These are phyloP conservation scores for Montipora sp. DNA, from an alignment of 64 coral and sea anemone species.

Conservation along the genomic window DNA sequence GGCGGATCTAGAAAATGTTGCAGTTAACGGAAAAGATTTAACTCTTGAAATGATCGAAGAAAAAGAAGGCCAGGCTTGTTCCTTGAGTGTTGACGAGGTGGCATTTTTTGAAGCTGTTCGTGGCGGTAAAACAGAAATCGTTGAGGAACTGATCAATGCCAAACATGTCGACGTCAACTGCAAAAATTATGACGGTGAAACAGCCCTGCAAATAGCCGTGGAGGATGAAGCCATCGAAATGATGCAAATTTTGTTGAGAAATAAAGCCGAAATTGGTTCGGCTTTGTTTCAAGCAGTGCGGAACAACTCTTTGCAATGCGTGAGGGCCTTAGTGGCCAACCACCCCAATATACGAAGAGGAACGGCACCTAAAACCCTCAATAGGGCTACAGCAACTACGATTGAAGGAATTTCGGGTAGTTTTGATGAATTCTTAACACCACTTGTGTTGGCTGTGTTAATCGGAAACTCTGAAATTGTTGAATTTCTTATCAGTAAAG, in stretches of 20 bases:
- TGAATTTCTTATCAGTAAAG: slow-evolving; percentile 69
- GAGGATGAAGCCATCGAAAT: slow-evolving; percentile 53
- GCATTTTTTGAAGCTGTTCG: slow-evolving; percentile 67
- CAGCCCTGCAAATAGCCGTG: slow-evolving; percentile 68
- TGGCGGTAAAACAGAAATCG: slow-evolving; percentile 31
- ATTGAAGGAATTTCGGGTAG: not conserved
- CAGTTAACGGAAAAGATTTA: not conserved
- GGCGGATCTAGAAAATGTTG: not conserved
- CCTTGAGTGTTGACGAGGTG: slow-evolving; percentile 41
- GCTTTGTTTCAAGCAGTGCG: slow-evolving; percentile 78
- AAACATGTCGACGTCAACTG: slow-evolving; percentile 63
- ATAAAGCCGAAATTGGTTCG: slow-evolving; percentile 45
- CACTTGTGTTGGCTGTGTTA: slow-evolving; percentile 75
- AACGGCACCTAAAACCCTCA: not conserved
- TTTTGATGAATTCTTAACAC: slow-evolving; percentile 59
- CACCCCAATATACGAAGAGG: slow-evolving; percentile 36
- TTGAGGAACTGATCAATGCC: slow-evolving; percentile 35
- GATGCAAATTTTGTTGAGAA: slow-evolving; percentile 53
- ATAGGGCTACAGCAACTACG: not conserved
- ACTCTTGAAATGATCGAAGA: slow-evolving; percentile 9
- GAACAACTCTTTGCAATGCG: slow-evolving; percentile 70
- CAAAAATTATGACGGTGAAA: slow-evolving; percentile 61
- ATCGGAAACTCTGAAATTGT: slow-evolving; percentile 77
- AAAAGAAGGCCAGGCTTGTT: not conserved
- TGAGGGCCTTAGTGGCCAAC: slow-evolving; percentile 63